Percentiles rank a stretch among this genome's conserved stretches.
phyloP scores from a whole-genome alignment of 1,140 invertebrate genomes.

The Tyrophagus putrescentiae region DNA sequence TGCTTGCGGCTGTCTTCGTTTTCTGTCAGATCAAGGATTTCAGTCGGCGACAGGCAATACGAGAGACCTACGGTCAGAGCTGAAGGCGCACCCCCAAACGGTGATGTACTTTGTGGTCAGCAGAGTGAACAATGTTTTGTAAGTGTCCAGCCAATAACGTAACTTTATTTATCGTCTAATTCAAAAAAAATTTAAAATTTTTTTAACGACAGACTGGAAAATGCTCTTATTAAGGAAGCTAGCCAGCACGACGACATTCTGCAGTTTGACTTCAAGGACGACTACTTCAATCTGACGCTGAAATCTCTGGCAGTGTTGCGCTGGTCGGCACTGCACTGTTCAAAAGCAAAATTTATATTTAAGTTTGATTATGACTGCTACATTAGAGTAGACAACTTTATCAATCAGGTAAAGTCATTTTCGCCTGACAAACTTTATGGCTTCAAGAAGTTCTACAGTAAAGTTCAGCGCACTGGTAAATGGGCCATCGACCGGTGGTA shows the following conservation, averaged over 20 bases:
- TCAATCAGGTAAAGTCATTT: background rate
- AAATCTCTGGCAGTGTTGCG: conserved; percentile 25
- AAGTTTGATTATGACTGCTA: conserved; percentile 22
- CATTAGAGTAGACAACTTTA: background rate
- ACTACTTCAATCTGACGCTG: conserved; percentile 25
- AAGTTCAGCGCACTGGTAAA: background rate
- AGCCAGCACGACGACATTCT: conserved; percentile 25
- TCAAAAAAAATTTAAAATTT: no score
- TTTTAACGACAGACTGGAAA: background rate
- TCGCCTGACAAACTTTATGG: background rate
- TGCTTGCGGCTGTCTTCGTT: no score
- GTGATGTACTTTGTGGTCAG: no score
- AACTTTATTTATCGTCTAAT: no score
- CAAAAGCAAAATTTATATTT: conserved; percentile 23
- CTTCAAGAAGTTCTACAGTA: no score
- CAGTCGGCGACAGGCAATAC: no score
- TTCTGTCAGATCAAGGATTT: no score
- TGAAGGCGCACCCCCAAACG: no score
- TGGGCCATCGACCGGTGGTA: background rate
- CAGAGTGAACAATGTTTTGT: no score
- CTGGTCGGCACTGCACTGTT: conserved; percentile 26
- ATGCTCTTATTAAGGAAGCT: background rate
- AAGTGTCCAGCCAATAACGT: no score
- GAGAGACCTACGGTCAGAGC: no score
- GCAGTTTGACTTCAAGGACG: conserved; percentile 26